Percentiles rank a stretch among this genome's conserved stretches.
Conservation (phyloP, 2,888 invertebrate genomes). For the Amblyjoppa fuscipennis region DNA sequence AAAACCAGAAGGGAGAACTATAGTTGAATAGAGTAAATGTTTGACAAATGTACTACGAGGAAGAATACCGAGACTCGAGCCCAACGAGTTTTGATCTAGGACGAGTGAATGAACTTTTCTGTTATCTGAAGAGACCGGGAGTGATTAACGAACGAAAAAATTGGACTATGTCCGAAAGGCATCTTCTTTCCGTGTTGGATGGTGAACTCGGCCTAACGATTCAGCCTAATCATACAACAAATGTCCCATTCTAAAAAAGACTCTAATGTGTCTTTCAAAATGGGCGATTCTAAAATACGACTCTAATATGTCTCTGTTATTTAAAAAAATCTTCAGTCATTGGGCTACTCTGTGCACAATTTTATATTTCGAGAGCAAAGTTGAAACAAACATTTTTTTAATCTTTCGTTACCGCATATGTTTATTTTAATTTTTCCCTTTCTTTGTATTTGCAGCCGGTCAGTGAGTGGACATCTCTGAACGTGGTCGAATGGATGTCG, state of each 20-base stretch:
- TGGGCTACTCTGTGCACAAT: not conserved
- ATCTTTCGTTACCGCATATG: not conserved
- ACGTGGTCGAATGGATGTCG: slow-evolving; percentile 92
- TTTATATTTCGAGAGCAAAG: not conserved
- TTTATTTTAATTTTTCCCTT: slow-evolving; percentile 15
- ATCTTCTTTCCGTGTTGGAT: slow-evolving; percentile 20
- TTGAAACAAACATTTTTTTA: not conserved
- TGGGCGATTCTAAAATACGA: not conserved
- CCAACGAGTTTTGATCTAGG: slow-evolving; percentile 1
- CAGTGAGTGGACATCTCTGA: slow-evolving; percentile 89
- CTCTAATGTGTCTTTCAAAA: not conserved
- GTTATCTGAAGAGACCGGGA: slow-evolving; percentile 2
- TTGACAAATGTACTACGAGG: not conserved
- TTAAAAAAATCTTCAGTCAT: not conserved
- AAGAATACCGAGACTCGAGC: not conserved
- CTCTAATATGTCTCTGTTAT: not conserved
- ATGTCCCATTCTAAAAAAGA: not conserved
- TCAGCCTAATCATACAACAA: not conserved
- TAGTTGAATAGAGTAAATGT: not conserved
- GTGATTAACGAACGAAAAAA: slow-evolving; percentile 34
- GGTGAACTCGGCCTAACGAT: slow-evolving; percentile 23
- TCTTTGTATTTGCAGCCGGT: slow-evolving; percentile 87
- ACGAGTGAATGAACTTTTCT: slow-evolving; percentile 12
- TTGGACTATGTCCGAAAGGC: not conserved
- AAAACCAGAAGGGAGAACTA: not conserved